Evolutionary conservation across 2,797 vertebrate genomes (phyloP).

Genomic region (Natrix natrix): DNA sequence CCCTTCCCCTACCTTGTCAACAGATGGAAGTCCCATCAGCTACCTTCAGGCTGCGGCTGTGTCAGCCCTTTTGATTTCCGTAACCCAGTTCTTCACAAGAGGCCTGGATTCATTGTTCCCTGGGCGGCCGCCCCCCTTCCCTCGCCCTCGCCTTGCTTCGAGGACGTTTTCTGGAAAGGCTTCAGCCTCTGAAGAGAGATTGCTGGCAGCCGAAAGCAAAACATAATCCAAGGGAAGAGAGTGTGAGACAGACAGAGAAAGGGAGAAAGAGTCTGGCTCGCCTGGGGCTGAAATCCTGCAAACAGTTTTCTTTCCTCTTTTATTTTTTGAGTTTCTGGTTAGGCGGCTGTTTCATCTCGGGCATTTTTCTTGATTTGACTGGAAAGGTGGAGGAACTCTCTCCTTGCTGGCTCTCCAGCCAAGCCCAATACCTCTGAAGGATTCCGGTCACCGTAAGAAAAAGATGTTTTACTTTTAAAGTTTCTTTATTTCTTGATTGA

Average conservation of each 20-base stretch:
- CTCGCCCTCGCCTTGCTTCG: background rate
- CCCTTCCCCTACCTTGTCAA: background rate
- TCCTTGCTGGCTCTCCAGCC: accelerated
- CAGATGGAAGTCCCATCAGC: conserved; percentile 2
- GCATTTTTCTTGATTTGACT: background rate
- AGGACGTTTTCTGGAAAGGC: background rate
- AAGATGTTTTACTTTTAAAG: background rate
- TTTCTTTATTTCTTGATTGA: background rate
- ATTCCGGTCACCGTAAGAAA: background rate
- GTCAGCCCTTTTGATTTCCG: conserved; percentile 10
- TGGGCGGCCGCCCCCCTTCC: background rate
- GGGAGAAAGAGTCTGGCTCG: background rate
- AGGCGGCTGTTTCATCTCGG: background rate
- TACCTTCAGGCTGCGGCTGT: background rate
- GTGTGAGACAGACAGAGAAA: background rate
- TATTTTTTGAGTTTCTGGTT: background rate
- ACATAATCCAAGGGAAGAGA: background rate
- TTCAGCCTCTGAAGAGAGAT: background rate
- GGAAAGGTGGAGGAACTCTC: background rate
- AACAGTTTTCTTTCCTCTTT: background rate
- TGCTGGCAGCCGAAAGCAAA: background rate
- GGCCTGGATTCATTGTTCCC: conserved; percentile 4
- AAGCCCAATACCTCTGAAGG: background rate
- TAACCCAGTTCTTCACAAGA: background rate
- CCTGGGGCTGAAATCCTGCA: background rate